Evolutionary conservation across 2,113 vertebrate species (phyloP).

Genomic region (Entelurus aequoreus): DNA sequence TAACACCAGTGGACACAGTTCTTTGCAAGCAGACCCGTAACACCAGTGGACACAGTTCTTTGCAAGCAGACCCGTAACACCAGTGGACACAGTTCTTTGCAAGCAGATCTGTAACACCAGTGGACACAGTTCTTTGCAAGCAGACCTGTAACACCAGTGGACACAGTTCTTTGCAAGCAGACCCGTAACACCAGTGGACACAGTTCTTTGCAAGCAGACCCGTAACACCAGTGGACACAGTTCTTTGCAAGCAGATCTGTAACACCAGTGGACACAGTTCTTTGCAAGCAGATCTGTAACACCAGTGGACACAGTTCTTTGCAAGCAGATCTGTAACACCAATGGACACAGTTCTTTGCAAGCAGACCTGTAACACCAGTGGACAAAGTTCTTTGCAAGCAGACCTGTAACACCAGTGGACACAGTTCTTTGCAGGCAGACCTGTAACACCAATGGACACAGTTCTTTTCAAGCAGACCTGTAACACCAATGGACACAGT

Average conservation of each 20-base stretch:
- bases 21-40: neutral
- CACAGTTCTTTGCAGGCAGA: neutral
- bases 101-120: neutral
- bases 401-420: neutral
- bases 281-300: neutral
- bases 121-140: neutral
- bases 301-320: neutral
- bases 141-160: neutral
- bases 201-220: neutral
- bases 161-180: neutral
- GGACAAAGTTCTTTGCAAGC: neutral
- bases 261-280: neutral
- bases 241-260: neutral
- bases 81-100: neutral
- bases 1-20: neutral
- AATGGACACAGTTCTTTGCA: neutral
- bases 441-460: neutral
- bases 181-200: neutral
- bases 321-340: neutral
- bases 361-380: neutral
- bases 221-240: neutral
- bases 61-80: neutral
- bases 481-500: neutral
- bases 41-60: neutral
- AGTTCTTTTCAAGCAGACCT: no score